phyloP scores from a whole-genome alignment of 2,888 invertebrate genomes.

The Cenopis cana region DNA sequence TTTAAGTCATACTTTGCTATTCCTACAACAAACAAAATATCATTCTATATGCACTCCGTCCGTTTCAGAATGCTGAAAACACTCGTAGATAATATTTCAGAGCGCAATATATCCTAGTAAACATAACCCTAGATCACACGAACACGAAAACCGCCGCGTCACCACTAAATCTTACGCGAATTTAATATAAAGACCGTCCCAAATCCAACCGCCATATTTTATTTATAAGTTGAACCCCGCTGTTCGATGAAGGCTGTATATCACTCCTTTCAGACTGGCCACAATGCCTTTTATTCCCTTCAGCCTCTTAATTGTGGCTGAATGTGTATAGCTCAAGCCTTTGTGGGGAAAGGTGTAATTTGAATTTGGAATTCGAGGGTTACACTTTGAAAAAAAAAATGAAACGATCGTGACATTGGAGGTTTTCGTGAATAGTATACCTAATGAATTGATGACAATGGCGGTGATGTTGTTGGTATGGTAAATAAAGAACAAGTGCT shows the following conservation, averaged over 20 bases:
- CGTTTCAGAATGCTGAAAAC: constrained; percentile 1
- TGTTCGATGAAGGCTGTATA: constrained; percentile 64
- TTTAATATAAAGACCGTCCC: constrained; percentile 73
- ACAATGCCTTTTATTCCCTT: constrained; percentile 54
- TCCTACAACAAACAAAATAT: background rate
- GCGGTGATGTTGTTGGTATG: background rate
- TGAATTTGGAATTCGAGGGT: constrained; percentile 39
- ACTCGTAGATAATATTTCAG: constrained; percentile 25
- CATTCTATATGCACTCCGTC: constrained; percentile 7
- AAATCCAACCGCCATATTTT: constrained; percentile 74
- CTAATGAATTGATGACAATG: no score
- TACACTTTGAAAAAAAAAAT: constrained; percentile 26
- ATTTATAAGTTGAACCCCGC: constrained; percentile 67
- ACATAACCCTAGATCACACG: constrained; percentile 43
- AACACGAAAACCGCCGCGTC: constrained; percentile 46
- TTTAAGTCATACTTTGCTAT: background rate
- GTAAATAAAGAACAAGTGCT: background rate
- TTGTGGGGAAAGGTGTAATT: constrained; percentile 40
- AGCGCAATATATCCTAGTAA: constrained; percentile 41
- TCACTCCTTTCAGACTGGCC: constrained; percentile 61
- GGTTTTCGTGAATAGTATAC: constrained; percentile 15
- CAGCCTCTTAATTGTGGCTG: constrained; percentile 51
- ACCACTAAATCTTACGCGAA: constrained; percentile 71
- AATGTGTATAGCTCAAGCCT: constrained; percentile 42
- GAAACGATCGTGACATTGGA: constrained; percentile 17